These are phyloP conservation scores for Parazoanthus darwini DNA, from an alignment of 92 coral and sea anemone genomes.

Conservation along the genomic window DNA sequence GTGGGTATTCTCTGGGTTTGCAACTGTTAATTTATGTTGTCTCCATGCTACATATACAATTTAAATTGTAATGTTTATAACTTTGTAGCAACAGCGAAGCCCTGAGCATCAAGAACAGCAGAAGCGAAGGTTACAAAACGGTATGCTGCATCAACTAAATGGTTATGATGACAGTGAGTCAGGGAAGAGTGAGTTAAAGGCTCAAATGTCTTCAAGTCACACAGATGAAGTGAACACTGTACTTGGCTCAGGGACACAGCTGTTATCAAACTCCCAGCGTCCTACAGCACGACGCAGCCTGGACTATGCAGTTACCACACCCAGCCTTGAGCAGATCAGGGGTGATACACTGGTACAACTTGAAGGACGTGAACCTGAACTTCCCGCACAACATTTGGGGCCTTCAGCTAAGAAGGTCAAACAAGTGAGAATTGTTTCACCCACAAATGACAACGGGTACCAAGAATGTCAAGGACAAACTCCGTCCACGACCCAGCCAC, in stretches of 20 bases:
- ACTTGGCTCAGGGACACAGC: slow-evolving; percentile 35
- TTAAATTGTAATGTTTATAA: too few relatives aligned
- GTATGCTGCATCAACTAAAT: slow-evolving; percentile 76
- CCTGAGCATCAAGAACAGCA: slow-evolving; percentile 77
- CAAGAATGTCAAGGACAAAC: neutral
- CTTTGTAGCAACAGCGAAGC: slow-evolving; percentile 65
- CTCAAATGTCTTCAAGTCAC: neutral
- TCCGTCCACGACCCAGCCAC: neutral
- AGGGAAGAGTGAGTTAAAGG: neutral
- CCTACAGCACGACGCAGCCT: slow-evolving; percentile 67
- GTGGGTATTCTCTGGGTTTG: too few relatives aligned
- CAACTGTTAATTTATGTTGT: too few relatives aligned
- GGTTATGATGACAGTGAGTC: slow-evolving; percentile 39
- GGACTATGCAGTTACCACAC: slow-evolving; percentile 62
- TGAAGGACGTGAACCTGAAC: neutral
- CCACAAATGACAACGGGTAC: slow-evolving; percentile 39
- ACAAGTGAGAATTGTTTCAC: slow-evolving; percentile 81
- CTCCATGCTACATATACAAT: too few relatives aligned
- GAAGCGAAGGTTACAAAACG: slow-evolving; percentile 58
- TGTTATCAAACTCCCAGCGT: slow-evolving; percentile 25
- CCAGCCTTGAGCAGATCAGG: neutral
- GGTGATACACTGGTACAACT: neutral
- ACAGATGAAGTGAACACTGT: slow-evolving; percentile 43
- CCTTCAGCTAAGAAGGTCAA: slow-evolving; percentile 47
- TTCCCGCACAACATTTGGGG: slow-evolving; percentile 8